These are phyloP conservation scores for Tiliacea aurago DNA, from an alignment of 2,888 invertebrate genomes.

Conservation along the genomic window DNA sequence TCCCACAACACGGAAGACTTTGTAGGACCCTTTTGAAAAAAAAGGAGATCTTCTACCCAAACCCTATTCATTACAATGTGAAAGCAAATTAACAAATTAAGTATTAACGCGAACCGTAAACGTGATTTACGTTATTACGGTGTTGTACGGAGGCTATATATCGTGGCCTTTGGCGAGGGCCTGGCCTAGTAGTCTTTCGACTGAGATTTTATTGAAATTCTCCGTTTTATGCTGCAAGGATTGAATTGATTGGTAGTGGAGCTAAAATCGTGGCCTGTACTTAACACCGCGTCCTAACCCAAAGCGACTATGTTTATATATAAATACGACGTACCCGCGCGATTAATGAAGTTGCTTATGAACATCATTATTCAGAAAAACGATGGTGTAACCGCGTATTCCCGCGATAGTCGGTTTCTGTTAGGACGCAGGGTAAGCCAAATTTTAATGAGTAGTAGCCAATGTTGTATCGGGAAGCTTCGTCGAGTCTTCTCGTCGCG, in stretches of 20 bases:
- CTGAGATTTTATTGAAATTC: slow-evolving; percentile 53
- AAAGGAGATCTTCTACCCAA: slow-evolving; percentile 16
- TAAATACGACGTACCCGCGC: too few species aligned
- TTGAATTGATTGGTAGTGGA: not conserved
- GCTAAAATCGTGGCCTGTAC: not conserved
- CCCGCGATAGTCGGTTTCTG: too few species aligned
- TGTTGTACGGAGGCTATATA: slow-evolving; percentile 51
- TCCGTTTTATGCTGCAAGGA: not conserved
- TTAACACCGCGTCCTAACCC: not conserved
- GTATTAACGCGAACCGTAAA: slow-evolving; percentile 68
- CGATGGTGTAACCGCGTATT: too few species aligned
- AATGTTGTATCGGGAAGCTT: not conserved
- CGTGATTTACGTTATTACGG: slow-evolving; percentile 68
- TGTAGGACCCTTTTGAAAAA: slow-evolving; percentile 12
- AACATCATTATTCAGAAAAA: too few species aligned
- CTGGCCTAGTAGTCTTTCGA: slow-evolving; percentile 6
- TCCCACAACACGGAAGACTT: not conserved
- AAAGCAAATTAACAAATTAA: slow-evolving; percentile 69
- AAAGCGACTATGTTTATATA: not conserved
- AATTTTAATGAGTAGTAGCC: not conserved
- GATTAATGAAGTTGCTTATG: not conserved
- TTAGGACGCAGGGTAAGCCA: too few species aligned
- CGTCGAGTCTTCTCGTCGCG: too few species aligned
- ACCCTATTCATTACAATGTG: slow-evolving; percentile 61
- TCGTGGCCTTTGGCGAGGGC: slow-evolving; percentile 31